Percentiles rank a stretch among this genome's conserved stretches.
phyloP scores from a whole-genome alignment of 2,113 vertebrate genomes.

The Lanius collurio region DNA sequence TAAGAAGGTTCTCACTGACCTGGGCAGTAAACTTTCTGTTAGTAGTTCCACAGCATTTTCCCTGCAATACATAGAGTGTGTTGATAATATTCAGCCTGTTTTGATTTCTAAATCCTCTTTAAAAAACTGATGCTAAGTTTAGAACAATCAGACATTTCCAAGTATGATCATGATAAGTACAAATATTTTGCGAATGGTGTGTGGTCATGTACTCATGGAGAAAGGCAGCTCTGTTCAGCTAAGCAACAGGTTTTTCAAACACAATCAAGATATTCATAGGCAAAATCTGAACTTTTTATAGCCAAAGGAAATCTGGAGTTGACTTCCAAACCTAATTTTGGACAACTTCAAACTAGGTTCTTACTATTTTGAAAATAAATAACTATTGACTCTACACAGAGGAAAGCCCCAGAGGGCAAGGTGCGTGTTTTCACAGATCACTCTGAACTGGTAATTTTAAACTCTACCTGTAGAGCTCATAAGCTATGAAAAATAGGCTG shows the following conservation, averaged over 20 bases:
- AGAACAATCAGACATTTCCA: background rate
- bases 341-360: background rate
- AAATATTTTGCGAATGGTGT: background rate
- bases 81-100: background rate
- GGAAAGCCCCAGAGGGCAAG: background rate
- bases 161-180: background rate
- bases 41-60: background rate
- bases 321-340: background rate
- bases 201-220: background rate
- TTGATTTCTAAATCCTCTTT: background rate
- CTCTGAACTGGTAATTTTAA: background rate
- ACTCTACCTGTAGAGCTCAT: background rate
- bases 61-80: background rate
- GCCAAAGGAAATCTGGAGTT: background rate
- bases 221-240: background rate
- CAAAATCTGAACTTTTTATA: background rate
- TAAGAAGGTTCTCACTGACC: background rate
- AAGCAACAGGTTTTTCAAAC: background rate
- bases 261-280: background rate
- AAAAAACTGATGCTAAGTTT: background rate
- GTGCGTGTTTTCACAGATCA: background rate
- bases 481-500: background rate
- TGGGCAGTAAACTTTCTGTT: background rate
- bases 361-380: background rate
- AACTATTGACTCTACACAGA: background rate